Evolutionary conservation across 1,140 invertebrate genomes (phyloP).

Genomic region (Drosophila sulfurigaster): DNA sequence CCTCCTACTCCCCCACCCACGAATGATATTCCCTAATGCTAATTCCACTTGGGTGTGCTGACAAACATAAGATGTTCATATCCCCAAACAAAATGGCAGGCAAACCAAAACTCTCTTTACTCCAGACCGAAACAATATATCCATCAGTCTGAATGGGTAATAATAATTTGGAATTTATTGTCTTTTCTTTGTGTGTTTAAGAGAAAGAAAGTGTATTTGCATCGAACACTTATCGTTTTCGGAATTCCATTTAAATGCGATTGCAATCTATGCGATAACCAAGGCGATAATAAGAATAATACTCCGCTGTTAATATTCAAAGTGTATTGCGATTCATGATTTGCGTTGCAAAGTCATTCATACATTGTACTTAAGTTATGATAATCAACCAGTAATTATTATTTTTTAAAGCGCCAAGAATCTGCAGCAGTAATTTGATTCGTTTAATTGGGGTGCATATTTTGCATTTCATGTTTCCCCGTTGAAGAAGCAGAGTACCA

Average conservation of each 20-base stretch:
- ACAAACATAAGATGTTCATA: constrained; percentile 45
- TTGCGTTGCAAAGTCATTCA: background rate
- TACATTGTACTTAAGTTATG: background rate
- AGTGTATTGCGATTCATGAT: background rate
- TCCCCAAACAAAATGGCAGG: constrained; percentile 5
- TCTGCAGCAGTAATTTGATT: background rate
- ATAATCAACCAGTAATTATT: constrained; percentile 15
- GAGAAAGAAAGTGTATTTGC: background rate
- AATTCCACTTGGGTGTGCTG: constrained; percentile 69
- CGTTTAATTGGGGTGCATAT: background rate
- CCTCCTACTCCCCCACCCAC: background rate
- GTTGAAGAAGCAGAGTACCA: no score
- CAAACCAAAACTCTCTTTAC: constrained; percentile 22
- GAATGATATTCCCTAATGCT: constrained; percentile 32
- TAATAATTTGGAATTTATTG: background rate
- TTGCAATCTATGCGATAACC: constrained; percentile 13
- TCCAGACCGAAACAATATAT: background rate
- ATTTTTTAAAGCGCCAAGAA: background rate
- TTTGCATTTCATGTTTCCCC: no score
- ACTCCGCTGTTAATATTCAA: background rate
- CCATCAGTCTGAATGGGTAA: background rate
- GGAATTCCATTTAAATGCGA: background rate
- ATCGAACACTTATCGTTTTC: constrained; percentile 2
- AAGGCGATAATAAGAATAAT: constrained; percentile 1
- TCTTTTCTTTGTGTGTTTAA: background rate